phyloP scores from a whole-genome alignment of 2,113 vertebrate genomes.

The Himantopus leucocephalus region DNA sequence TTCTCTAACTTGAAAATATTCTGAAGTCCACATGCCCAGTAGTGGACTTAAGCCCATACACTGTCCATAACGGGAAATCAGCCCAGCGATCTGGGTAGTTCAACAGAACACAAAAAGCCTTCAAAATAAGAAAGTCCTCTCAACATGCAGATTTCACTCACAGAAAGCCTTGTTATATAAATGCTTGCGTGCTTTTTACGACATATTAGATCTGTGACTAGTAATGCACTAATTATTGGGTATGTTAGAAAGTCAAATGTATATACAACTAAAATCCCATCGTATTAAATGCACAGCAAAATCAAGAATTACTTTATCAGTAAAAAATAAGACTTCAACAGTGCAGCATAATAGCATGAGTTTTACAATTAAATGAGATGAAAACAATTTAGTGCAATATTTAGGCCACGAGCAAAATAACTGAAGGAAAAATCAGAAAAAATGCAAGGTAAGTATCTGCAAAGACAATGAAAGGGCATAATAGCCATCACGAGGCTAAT shows the following conservation, averaged over 20 bases:
- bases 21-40: rapidly evolving
- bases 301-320: not conserved
- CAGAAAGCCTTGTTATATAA: not conserved
- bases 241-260: not conserved
- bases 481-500: not conserved
- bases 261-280: not conserved
- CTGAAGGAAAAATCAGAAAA: not conserved
- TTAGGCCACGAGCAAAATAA: not conserved
- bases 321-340: not conserved
- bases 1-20: not conserved
- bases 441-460: not conserved
- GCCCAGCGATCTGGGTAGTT: not conserved
- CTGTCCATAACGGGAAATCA: not conserved
- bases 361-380: rapidly evolving
- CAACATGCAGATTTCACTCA: not conserved
- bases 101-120: not conserved
- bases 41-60: not conserved
- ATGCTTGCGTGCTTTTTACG: not conserved
- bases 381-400: not conserved
- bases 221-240: not conserved
- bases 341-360: not conserved
- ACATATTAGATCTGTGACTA: not conserved
- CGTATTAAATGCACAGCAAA: not conserved
- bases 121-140: not conserved
- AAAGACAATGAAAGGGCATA: not conserved